Base-by-base conservation (phyloP, 2,113 vertebrate species). In the Scomber colias region DNA sequence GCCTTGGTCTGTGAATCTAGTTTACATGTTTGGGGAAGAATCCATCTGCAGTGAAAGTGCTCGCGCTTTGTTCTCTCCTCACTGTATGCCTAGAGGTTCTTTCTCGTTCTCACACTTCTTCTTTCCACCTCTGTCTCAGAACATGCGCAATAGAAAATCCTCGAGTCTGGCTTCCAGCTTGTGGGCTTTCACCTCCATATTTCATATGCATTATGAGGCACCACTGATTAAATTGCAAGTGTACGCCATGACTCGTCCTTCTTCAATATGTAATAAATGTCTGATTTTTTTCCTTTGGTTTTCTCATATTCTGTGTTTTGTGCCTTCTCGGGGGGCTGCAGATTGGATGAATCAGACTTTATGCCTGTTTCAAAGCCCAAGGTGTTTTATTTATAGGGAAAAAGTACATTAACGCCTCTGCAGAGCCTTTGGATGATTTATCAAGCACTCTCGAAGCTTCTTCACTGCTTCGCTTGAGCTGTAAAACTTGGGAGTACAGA, bases 171-270 rank as follows among this genome's bases (percentile, higher is more conserved):
- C 75, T 86, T 81, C 48, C 61, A 76, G 75, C 76, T 84, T 81
- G 87, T 83, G 78, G 78, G 77, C 73, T 87, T 78, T 87, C 21
- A 53, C 54, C 76, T 93, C 72, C 83, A 78, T 90, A 89, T 92
- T 92, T 91, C 57, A 85, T 81, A 76, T 67, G 81, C 81, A 77
- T 90, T 84, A 89, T 78, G 71, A 90, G 84, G 81, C 73, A 61
- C 66, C 16, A 77, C 82, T 90, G 90, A 92, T 91, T 90, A 86
- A 91, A 94, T 77, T 86, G 80, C 77, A 66, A 86, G 80, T 89
- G 79, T 84, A 67, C 10, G 24, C 62, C 73, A 73, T 82, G 81
- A 87, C 78, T 89, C 53, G 59, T 81, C 68, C 83, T 82, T 56
- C 77, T 88, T 87, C 85, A 82, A 81, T 87, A 80, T 88, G 77